phyloP scores from a whole-genome alignment of 1,140 invertebrate species.

The Phymastichus coffea region DNA sequence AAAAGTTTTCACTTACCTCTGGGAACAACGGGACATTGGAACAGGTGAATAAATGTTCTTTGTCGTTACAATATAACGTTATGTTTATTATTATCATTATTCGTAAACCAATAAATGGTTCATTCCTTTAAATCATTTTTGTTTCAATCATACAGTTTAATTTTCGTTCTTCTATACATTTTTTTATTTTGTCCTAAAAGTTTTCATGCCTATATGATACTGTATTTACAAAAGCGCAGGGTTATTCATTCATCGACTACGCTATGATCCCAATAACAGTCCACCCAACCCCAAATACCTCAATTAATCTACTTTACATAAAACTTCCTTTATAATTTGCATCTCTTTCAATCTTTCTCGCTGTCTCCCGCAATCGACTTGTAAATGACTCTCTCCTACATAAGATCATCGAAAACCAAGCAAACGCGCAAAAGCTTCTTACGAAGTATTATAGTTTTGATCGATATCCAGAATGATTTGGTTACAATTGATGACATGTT shows the following conservation, averaged over 20 bases:
- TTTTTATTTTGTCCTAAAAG: constrained; percentile 26
- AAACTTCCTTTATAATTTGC: background rate
- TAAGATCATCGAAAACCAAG: background rate
- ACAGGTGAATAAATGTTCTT: too few relatives aligned
- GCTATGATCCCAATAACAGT: constrained; percentile 36
- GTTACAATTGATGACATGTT: too few relatives aligned
- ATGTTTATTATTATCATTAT: constrained; percentile 49
- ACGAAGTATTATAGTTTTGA: background rate
- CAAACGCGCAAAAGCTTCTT: background rate
- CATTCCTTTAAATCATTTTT: constrained; percentile 29
- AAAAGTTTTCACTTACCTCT: too few relatives aligned
- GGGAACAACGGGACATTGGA: too few relatives aligned
- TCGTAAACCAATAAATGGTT: constrained; percentile 45
- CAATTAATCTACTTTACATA: constrained; percentile 22
- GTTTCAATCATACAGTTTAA: constrained; percentile 42
- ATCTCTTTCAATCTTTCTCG: constrained; percentile 18
- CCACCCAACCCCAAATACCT: too few relatives aligned
- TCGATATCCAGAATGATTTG: background rate
- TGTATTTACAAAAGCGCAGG: constrained; percentile 42
- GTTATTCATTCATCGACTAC: constrained; percentile 39
- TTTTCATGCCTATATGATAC: constrained; percentile 32
- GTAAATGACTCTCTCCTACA: background rate
- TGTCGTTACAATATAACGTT: constrained; percentile 51
- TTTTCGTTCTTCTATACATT: constrained; percentile 45
- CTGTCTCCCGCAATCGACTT: too few relatives aligned